Percentiles rank a stretch among this genome's conserved stretches.
Conservation (phyloP, 2,888 invertebrate genomes). For the Coleophora deauratella region DNA sequence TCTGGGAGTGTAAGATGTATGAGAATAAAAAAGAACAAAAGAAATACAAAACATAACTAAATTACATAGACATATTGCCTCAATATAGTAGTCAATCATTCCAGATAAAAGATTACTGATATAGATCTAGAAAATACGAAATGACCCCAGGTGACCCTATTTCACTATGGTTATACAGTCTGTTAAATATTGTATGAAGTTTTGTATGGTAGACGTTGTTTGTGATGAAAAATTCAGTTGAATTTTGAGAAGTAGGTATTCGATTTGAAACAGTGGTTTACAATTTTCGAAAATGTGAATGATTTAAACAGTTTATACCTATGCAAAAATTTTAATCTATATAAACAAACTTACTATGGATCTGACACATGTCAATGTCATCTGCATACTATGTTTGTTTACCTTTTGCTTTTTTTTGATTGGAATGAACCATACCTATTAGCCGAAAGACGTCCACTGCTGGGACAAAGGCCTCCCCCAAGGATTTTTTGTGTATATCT, state of each 20-base stretch:
- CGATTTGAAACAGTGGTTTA: too few relatives aligned
- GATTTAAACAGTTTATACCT: too few relatives aligned
- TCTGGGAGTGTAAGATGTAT: not conserved
- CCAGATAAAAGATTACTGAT: slow-evolving; percentile 7
- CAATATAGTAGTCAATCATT: slow-evolving; percentile 11
- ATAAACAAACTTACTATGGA: too few relatives aligned
- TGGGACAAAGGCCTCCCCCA: too few relatives aligned
- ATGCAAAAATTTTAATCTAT: too few relatives aligned
- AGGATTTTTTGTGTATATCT: too few relatives aligned
- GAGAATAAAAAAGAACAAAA: slow-evolving; percentile 1
- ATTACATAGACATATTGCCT: not conserved
- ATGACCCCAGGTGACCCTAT: slow-evolving; percentile 6
- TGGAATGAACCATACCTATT: too few relatives aligned
- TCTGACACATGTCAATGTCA: too few relatives aligned
- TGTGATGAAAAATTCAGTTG: slow-evolving; percentile 44
- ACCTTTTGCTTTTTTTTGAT: too few relatives aligned
- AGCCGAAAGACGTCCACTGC: too few relatives aligned
- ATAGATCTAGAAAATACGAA: slow-evolving; percentile 3
- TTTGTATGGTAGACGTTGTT: slow-evolving; percentile 13
- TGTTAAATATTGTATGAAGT: slow-evolving; percentile 11
- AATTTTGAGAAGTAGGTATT: slow-evolving; percentile 32
- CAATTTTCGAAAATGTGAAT: too few relatives aligned
- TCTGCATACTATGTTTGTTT: too few relatives aligned
- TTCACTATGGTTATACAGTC: slow-evolving; percentile 12
- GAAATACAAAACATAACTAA: not conserved